Evolutionary conservation across 1,140 invertebrate genomes (phyloP).

Genomic region (Coptotermes formosanus): DNA sequence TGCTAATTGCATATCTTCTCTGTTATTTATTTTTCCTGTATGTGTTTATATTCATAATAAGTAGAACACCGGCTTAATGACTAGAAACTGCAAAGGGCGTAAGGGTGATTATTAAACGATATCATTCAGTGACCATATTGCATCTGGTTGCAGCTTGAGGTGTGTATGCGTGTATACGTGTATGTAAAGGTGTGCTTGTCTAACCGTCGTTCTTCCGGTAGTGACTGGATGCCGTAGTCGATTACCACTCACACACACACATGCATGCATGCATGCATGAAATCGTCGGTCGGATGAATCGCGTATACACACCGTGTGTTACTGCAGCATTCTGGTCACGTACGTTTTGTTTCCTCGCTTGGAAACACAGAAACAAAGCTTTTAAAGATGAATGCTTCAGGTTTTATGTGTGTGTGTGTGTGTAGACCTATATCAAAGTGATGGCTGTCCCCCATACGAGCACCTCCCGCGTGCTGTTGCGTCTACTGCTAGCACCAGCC

Average conservation of each 20-base stretch:
- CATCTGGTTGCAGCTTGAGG: neutral
- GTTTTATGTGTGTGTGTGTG: neutral
- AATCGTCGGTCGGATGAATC: neutral
- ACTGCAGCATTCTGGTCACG: neutral
- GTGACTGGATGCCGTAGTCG: neutral
- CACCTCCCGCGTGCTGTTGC: neutral
- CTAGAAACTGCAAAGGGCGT: neutral
- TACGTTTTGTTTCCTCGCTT: neutral
- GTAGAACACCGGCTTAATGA: neutral
- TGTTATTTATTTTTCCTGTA: neutral
- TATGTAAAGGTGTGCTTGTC: no score
- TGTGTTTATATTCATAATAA: neutral
- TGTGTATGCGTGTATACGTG: neutral
- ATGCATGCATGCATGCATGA: slow-evolving; percentile 12
- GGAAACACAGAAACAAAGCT: slow-evolving; percentile 18
- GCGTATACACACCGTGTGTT: neutral
- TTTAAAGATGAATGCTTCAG: neutral
- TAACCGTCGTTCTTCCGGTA: neutral
- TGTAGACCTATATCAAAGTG: neutral
- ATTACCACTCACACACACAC: neutral
- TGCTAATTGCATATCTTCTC: neutral
- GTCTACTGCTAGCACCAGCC: no score
- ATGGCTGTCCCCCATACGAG: neutral
- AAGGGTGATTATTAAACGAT: neutral
- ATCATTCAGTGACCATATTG: neutral